A percentile compares a stretch with the other conserved stretches of the same genome.
Conservation (phyloP, 1,140 invertebrate species). For the Drosophila sp. region DNA sequence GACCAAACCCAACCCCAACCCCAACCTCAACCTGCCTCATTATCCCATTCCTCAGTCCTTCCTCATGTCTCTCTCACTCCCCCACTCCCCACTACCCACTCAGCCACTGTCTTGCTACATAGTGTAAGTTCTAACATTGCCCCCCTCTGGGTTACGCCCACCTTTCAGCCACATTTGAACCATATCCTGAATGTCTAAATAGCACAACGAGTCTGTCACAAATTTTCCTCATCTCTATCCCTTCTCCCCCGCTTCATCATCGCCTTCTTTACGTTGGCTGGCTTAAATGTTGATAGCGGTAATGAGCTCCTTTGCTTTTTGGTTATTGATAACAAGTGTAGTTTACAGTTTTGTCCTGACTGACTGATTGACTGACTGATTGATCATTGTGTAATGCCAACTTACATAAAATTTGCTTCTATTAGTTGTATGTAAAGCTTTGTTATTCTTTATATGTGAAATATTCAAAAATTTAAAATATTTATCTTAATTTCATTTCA, state of each 20-base stretch:
- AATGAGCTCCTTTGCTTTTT: slow-evolving; percentile 17
- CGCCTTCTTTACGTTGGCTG: background rate
- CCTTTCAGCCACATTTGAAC: slow-evolving; percentile 5
- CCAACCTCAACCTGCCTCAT: background rate
- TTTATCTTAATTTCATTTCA: too few species aligned
- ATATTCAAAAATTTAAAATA: too few species aligned
- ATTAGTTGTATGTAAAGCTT: too few species aligned
- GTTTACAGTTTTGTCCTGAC: background rate
- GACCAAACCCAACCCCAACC: slow-evolving; percentile 8
- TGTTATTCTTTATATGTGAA: too few species aligned
- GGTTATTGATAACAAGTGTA: background rate
- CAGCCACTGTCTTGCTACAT: background rate
- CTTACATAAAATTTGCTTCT: too few species aligned
- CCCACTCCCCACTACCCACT: background rate
- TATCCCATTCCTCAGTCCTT: too few species aligned
- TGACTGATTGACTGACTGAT: background rate
- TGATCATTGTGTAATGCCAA: background rate
- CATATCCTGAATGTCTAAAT: background rate
- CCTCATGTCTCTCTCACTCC: background rate
- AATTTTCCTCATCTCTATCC: background rate
- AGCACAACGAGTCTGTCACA: background rate
- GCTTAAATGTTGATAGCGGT: slow-evolving; percentile 12
- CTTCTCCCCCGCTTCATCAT: background rate
- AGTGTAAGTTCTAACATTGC: slow-evolving; percentile 2
- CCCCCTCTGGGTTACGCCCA: background rate